Base-by-base conservation (phyloP, 2,888 invertebrate genomes). In the Agrilus mali region DNA sequence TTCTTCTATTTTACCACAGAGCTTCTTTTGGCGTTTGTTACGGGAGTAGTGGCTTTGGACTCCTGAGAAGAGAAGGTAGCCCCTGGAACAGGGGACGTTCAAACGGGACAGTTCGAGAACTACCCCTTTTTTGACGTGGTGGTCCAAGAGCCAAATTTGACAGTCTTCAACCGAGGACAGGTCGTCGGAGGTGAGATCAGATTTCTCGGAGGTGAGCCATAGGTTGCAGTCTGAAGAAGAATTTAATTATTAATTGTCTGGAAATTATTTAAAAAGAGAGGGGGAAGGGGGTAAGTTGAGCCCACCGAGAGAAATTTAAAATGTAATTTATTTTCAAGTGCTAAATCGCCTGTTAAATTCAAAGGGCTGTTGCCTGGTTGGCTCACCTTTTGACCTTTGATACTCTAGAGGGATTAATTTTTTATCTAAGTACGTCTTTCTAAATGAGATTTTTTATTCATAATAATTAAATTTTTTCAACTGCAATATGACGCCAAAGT, bases 1-100 rank as follows among this genome's bases (percentile, higher is more conserved):
- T 60, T 83, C 82, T 58, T 83, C 82, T 4, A 82, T 66, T 58
- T 83, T 83, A 2, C 83, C 83, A 61, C 82, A 82, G 12, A 82
- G 61, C 2, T 64, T 65, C 7, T 69, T 66, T 39, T 60, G 61
- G 27, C 58, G 60, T 45, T 60, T 59, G 42, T 53, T 59, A 36
- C 56, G 55, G 38, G 55, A 53, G 22, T 49, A 58, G 38, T 15
- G 70, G 60, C 55, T 58, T 39, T 54, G 55, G 6, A 55, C 59
- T 47, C 69, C 71, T 36, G 73, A 69, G 34, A 79, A 77, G 49
- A 75, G 72, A 38, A 82, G 63, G 61, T 71, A 78, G 34, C 74
- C 73, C 48, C 54, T 67, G 42, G 72, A 63, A 63, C 83, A 84
- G 36, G 82, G 81, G 35, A 82, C 78, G 69, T 83, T 83, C 42